Evolutionary conservation across 2,797 vertebrate species (phyloP).

Genomic region (Neosilurus hyrtlii): DNA sequence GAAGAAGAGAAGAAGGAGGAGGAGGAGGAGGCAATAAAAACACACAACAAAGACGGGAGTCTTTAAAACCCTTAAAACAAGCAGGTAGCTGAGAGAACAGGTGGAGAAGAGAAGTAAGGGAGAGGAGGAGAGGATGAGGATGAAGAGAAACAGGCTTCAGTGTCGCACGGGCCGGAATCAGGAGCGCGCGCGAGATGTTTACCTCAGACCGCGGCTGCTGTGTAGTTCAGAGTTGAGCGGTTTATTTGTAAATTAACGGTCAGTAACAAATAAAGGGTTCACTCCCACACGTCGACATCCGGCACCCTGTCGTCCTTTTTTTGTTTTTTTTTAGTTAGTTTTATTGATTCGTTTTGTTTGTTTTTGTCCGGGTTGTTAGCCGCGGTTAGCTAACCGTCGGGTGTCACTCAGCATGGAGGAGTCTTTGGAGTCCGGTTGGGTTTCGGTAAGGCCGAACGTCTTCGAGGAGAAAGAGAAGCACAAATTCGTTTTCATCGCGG

Average conservation of each 20-base stretch:
- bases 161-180: not conserved
- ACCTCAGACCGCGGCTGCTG: conserved; percentile 5
- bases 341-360: not conserved
- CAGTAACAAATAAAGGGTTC: not conserved
- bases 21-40: too few species aligned
- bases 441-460: conserved; percentile 89
- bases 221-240: not conserved
- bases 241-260: not conserved
- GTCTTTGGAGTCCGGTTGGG: conserved; percentile 90
- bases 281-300: not conserved
- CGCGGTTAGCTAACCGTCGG: conserved; percentile 49
- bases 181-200: conserved; percentile 33
- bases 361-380: not conserved
- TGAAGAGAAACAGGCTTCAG: conserved; percentile 26
- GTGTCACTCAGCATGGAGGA: conserved; percentile 93
- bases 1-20: too few species aligned
- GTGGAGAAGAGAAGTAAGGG: conserved; percentile 55
- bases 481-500: conserved; percentile 93
- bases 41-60: not conserved
- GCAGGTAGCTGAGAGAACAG: conserved; percentile 45
- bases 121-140: conserved; percentile 52
- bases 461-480: conserved; percentile 92
- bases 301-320: not conserved
- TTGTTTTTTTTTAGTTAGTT: not conserved
- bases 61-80: not conserved